Evolutionary conservation across 2,888 invertebrate species (phyloP).

Genomic region (Catocala fraxini): DNA sequence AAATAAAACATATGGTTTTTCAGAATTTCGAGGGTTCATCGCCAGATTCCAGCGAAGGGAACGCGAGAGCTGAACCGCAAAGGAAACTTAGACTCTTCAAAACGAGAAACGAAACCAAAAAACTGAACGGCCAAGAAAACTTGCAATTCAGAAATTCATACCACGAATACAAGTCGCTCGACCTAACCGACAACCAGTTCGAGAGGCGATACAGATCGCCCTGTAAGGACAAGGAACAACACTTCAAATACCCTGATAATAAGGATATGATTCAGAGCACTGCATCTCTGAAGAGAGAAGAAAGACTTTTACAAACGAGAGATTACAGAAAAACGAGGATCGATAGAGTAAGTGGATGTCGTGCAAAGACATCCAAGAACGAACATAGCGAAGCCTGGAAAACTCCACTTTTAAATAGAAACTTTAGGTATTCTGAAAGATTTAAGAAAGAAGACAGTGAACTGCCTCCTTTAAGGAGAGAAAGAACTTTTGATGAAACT

Average conservation of each 20-base stretch:
- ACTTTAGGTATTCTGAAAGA: conserved; percentile 84
- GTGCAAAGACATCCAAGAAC: conserved; percentile 81
- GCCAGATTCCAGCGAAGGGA: conserved; percentile 88
- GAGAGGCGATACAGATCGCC: conserved; percentile 81
- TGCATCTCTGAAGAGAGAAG: conserved; percentile 79
- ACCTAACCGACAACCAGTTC: conserved; percentile 72
- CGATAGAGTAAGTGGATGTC: conserved; percentile 81
- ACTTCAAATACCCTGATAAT: conserved; percentile 77
- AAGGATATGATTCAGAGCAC: conserved; percentile 80
- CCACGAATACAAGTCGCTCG: conserved; percentile 77
- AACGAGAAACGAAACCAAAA: conserved; percentile 91
- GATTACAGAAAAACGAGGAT: conserved; percentile 82
- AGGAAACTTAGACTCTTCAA: conserved; percentile 91
- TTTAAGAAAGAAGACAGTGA: conserved; percentile 78
- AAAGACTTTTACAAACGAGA: conserved; percentile 81
- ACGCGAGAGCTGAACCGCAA: conserved; percentile 81
- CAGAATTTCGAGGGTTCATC: conserved; percentile 86
- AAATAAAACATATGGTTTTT: conserved; percentile 23
- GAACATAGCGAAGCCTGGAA: conserved; percentile 82
- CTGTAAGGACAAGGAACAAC: conserved; percentile 80
- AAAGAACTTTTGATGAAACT: conserved; percentile 84
- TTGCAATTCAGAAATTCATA: conserved; percentile 69
- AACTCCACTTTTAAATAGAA: conserved; percentile 79
- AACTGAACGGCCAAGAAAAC: conserved; percentile 77
- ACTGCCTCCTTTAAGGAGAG: conserved; percentile 77